phyloP scores from a whole-genome alignment of 2,113 vertebrate genomes.

The Petrocephalus zakoni region DNA sequence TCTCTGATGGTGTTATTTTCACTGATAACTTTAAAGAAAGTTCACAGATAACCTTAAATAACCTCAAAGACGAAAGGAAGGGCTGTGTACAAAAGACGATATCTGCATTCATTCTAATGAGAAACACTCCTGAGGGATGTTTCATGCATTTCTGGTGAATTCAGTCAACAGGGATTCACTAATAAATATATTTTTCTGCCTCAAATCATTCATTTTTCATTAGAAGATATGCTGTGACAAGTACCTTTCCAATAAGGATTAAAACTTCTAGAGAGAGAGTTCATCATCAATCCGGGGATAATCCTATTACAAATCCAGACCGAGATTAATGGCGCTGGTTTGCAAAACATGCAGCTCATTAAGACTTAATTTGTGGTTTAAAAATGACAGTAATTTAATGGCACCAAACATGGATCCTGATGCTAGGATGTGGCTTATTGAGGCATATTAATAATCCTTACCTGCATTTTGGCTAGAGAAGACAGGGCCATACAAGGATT shows the following conservation, averaged over 20 bases:
- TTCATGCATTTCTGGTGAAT: background rate
- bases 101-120: background rate
- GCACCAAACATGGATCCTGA: background rate
- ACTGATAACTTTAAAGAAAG: background rate
- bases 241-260: conserved; percentile 12
- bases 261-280: conserved; percentile 5
- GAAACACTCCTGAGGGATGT: background rate
- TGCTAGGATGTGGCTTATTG: background rate
- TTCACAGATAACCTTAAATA: too few species aligned
- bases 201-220: conserved; percentile 6
- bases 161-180: background rate
- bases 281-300: background rate
- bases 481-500: conserved; percentile 49
- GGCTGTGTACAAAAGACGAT: background rate
- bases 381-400: conserved; percentile 15
- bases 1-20: background rate
- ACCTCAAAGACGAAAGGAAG: background rate
- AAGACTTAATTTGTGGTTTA: conserved; percentile 18
- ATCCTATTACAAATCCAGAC: conserved; percentile 18
- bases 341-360: conserved; percentile 13
- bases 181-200: conserved; percentile 8
- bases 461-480: conserved; percentile 19
- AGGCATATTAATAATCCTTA: conserved; percentile 8
- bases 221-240: conserved; percentile 14
- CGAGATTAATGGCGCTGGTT: conserved; percentile 13